Conservation (phyloP, 1,140 invertebrate genomes). For the roundworm (Caenorhabditis elegans) region WBcel235 BX284602.5:10948001-10948500, state of each 20-base stretch:
- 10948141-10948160: slow-evolving; percentile 49
- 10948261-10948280: slow-evolving; percentile 39
- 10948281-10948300: background rate
- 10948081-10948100: slow-evolving; percentile 34
- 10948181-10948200: background rate
- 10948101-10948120: slow-evolving; percentile 24
- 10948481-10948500: slow-evolving; percentile 74
- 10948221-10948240: background rate
- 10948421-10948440: slow-evolving; percentile 35
- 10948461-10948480: background rate
- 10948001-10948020: slow-evolving; percentile 46
- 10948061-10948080: slow-evolving; percentile 45
- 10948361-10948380: background rate
- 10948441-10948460: slow-evolving; percentile 5
- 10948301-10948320: slow-evolving; percentile 33
- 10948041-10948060: slow-evolving; percentile 33
- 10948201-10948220: background rate
- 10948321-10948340: no score
- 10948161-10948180: slow-evolving; percentile 46
- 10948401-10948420: slow-evolving; percentile 47
- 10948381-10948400: slow-evolving; percentile 50
- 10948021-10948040: slow-evolving; percentile 42
- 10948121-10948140: slow-evolving; percentile 23
- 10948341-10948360: no score
- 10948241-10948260: slow-evolving; percentile 48